Evolutionary conservation across 2,797 vertebrate genomes (phyloP).

Genomic region (Paramormyrops hopkinsi): DNA sequence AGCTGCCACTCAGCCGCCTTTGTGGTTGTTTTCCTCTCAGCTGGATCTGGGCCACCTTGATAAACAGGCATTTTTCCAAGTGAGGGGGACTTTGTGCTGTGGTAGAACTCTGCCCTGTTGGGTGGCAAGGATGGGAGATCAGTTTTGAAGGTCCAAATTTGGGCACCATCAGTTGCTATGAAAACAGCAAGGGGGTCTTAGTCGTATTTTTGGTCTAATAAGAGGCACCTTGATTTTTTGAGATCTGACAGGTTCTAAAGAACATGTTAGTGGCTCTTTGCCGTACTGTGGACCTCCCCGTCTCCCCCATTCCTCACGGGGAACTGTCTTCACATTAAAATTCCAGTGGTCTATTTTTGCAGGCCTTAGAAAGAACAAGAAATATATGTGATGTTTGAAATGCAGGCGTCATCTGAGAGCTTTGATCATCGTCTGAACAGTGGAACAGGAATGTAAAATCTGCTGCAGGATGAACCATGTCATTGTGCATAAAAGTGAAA

Average conservation of each 20-base stretch:
- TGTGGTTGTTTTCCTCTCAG: neutral
- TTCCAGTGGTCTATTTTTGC: neutral
- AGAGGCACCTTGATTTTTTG: neutral
- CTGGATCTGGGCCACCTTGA: neutral
- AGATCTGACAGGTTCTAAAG: neutral
- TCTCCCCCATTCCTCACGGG: neutral
- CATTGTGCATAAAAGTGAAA: neutral
- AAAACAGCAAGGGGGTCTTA: neutral
- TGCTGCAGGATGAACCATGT: neutral
- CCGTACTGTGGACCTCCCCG: neutral
- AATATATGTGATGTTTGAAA: neutral
- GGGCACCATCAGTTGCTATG: neutral
- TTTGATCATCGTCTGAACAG: neutral
- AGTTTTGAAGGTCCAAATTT: neutral
- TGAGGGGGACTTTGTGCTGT: neutral
- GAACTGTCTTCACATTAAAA: neutral
- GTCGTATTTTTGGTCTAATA: neutral
- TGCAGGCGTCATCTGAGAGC: neutral
- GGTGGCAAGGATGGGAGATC: neutral
- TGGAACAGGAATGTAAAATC: neutral
- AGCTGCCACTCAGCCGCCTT: neutral
- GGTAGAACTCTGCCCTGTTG: neutral
- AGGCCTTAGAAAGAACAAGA: neutral
- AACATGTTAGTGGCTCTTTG: neutral
- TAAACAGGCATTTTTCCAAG: neutral